Evolutionary conservation across 2,797 vertebrate species (phyloP), one percentile per base, ranked within the genome.

Genomic region (Acanthurus tractus): DNA sequence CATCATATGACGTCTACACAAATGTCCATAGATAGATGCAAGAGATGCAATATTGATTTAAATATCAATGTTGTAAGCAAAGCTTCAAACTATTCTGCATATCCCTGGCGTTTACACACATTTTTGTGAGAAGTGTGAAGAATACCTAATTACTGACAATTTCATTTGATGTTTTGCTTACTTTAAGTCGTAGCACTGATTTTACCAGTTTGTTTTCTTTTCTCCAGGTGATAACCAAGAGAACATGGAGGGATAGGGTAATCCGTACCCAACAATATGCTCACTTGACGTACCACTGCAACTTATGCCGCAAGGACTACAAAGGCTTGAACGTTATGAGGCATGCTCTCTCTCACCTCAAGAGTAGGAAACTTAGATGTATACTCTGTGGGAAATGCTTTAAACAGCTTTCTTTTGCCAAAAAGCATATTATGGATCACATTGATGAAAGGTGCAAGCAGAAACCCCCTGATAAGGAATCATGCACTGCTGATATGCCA

Each of bases 321-420:
- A 95, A 97, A 81, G 97, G 97, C 54, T 93, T 96, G 76, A 96
- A 98, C 70, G 96, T 99, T 62, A 95, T 98, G 89, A 95, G 96
- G 53, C 98, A 99, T 36, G 97, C 96, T 36, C 94, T 98, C 57
- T 96, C 96, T 72, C 98, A 99, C 93, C 95, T 91, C 86, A 98
- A 87, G 94, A 86, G 53, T n/a, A 83, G 95, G 70, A 92, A 72
- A 67, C 80, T 81, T 6, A 70, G 55, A 45, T 99, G 98, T 79
- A 96, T 99, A 23, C 95, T 99, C 76, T 99, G 98, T 88, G 95
- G 96, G 52, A 96, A 96, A 76, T 95, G 66, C 70, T 96, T 93
- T 93, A 96, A 91, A 93, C 95, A 90, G 93, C 94, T 91, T 88
- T 73, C 88, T 67, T 91, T 94, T 77, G 97, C 96, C 95, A 96